phyloP scores from a whole-genome alignment of 2,797 vertebrate genomes.

The Aeoliscus strigatus region DNA sequence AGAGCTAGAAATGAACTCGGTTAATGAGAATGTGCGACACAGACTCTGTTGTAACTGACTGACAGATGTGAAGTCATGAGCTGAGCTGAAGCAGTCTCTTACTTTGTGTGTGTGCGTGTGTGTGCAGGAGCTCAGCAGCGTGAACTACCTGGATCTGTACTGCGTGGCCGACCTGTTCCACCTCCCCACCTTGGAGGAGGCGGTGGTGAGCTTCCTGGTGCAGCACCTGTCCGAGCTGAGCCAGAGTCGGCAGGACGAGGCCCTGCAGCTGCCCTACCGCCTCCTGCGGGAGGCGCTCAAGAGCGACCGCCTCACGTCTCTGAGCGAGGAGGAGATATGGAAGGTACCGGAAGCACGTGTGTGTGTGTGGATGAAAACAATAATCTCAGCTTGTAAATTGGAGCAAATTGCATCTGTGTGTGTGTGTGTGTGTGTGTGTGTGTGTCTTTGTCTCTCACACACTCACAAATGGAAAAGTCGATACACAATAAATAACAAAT shows the following conservation, averaged over 20 bases:
- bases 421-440: too few relatives aligned
- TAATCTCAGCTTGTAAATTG: conserved; percentile 12
- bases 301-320: conserved; percentile 93
- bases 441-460: too few relatives aligned
- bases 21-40: too few relatives aligned
- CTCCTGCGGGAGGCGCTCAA: conserved; percentile 93
- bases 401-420: conserved; percentile 19
- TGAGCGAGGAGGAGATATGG: conserved; percentile 97
- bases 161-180: conserved; percentile 96
- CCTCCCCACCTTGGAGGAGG: conserved; percentile 90
- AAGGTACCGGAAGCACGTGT: conserved; percentile 74
- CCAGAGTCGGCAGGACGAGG: conserved; percentile 86
- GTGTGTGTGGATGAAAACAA: conserved; percentile 8
- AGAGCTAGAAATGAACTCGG: too few relatives aligned
- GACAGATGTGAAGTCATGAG: too few relatives aligned
- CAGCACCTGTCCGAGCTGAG: conserved; percentile 92
- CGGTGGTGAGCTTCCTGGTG: conserved; percentile 92
- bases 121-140: conserved; percentile 89
- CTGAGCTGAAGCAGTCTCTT: too few relatives aligned
- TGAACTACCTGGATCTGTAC: conserved; percentile 98
- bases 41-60: too few relatives aligned
- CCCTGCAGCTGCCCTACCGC: conserved; percentile 89
- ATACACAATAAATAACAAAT: conserved; percentile 21
- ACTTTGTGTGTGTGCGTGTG: neutral
- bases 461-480: neutral